Conservation (phyloP, 2,888 invertebrate species). For the Cerceris rybyensis region DNA sequence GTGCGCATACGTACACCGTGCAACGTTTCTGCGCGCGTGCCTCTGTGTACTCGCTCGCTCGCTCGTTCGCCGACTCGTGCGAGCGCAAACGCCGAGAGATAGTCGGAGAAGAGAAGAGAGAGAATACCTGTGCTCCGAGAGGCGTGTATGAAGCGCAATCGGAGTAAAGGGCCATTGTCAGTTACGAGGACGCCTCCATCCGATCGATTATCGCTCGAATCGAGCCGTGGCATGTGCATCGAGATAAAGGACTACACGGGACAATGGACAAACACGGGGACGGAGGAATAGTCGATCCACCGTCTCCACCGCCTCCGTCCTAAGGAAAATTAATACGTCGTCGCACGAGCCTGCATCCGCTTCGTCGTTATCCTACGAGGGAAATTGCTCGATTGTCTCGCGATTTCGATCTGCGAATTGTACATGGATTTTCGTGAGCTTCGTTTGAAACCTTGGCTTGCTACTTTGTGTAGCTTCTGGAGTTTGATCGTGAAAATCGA, state of each 20-base stretch:
- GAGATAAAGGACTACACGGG: conserved; percentile 50
- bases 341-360: not conserved
- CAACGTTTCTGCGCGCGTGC: too few relatives aligned
- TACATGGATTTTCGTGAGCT: not conserved
- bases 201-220: conserved; percentile 64
- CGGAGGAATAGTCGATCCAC: conserved; percentile 20
- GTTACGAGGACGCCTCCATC: conserved; percentile 45
- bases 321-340: conserved; percentile 46
- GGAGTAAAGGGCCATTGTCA: conserved; percentile 58
- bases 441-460: not conserved
- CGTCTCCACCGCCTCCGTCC: conserved; percentile 10
- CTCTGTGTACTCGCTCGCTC: too few relatives aligned
- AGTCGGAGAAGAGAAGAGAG: conserved; percentile 29
- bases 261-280: conserved; percentile 48
- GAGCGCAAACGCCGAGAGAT: not conserved
- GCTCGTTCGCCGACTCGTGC: not conserved
- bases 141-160: conserved; percentile 54
- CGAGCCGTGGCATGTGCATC: conserved; percentile 50
- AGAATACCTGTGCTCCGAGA: conserved; percentile 51
- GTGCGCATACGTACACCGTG: conserved; percentile 13
- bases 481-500: too few relatives aligned
- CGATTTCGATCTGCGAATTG: conserved; percentile 3
- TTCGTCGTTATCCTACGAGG: conserved; percentile 25
- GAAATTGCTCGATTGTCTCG: conserved; percentile 25
- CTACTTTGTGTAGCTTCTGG: not conserved